phyloP scores from a whole-genome alignment of 2,888 invertebrate species.

The Diarsia dahlii region DNA sequence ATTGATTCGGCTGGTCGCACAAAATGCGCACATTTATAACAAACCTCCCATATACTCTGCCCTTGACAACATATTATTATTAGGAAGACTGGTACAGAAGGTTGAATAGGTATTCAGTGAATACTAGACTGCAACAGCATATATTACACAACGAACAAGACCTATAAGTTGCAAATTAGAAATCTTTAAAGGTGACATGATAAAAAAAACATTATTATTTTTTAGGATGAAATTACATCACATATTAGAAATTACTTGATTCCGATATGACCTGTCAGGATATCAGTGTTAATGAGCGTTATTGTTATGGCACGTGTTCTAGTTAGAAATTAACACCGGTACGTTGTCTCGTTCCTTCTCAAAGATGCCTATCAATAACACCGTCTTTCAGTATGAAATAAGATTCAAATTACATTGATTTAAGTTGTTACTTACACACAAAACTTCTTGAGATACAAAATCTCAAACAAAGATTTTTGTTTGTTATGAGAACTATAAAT shows the following conservation, averaged over 20 bases:
- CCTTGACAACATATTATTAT: not conserved
- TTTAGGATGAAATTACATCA: not conserved
- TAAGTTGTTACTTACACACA: not conserved
- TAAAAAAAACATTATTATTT: too few relatives aligned
- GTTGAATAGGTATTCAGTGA: not conserved
- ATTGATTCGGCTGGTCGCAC: slow-evolving; percentile 56
- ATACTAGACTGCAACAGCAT: not conserved
- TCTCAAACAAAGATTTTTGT: not conserved
- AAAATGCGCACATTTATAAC: slow-evolving; percentile 51
- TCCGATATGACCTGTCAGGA: not conserved
- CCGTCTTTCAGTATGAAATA: not conserved
- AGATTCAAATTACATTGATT: not conserved
- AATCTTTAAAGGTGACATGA: too few relatives aligned
- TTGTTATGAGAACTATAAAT: not conserved
- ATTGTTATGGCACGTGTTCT: not conserved
- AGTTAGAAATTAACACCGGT: not conserved
- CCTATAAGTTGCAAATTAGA: not conserved
- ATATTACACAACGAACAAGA: not conserved
- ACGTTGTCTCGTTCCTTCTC: not conserved
- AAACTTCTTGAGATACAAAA: not conserved
- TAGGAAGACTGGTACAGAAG: slow-evolving; percentile 15
- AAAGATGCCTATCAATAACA: not conserved
- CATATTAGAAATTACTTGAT: not conserved
- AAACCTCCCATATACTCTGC: slow-evolving; percentile 30
- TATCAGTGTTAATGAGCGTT: not conserved